phyloP scores from a whole-genome alignment of 2,797 vertebrate genomes.

The Typhlichthys eigenmanni region DNA sequence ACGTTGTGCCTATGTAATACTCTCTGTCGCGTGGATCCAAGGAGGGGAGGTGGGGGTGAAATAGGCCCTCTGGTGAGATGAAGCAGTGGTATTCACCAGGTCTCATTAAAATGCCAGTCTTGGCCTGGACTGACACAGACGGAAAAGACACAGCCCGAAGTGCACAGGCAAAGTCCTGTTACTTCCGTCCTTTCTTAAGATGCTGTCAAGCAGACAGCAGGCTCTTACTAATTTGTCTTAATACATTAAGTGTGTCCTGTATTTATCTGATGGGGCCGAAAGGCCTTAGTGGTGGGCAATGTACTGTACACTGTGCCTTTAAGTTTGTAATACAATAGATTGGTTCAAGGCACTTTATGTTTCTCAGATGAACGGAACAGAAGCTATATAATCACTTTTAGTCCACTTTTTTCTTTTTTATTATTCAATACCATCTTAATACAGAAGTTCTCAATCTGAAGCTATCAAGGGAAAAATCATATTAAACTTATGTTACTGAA shows the following conservation, averaged over 20 bases:
- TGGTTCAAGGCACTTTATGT: neutral
- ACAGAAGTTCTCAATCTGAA: too few species aligned
- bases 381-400: too few species aligned
- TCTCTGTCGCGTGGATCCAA: neutral
- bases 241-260: too few species aligned
- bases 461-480: too few species aligned
- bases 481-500: too few species aligned
- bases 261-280: too few species aligned
- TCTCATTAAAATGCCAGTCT: conserved; percentile 82
- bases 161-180: too few species aligned
- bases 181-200: conserved; percentile 46
- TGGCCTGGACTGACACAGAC: conserved; percentile 68
- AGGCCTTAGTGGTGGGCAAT: too few species aligned
- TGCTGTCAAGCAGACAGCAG: neutral
- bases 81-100: conserved; percentile 79
- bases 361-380: neutral
- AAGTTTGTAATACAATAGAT: too few species aligned
- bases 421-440: too few species aligned
- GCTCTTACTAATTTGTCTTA: neutral
- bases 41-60: conserved; percentile 23
- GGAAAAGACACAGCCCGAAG: conserved; percentile 54
- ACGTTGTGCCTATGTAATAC: neutral
- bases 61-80: conserved; percentile 60
- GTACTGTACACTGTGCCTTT: too few species aligned
- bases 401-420: too few species aligned